These are phyloP conservation scores for Leptogaster cylindrica DNA, from an alignment of 2,888 invertebrate genomes.

Conservation along the genomic window DNA sequence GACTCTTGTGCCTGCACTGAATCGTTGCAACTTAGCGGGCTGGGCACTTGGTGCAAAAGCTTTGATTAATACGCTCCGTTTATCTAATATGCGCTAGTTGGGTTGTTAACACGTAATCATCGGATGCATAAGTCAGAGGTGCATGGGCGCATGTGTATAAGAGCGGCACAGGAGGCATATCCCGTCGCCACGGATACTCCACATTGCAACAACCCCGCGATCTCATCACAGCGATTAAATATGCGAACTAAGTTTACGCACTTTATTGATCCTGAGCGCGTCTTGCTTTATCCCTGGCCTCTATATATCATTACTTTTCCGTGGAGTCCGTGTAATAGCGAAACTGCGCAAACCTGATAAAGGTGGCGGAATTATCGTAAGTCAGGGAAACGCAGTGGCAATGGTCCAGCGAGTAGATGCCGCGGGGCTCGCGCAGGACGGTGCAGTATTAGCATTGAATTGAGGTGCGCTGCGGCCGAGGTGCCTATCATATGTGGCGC, in stretches of 20 bases:
- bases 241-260: conserved; percentile 12
- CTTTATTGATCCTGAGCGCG: conserved; percentile 10
- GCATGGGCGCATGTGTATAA: conserved; percentile 13
- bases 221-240: background rate
- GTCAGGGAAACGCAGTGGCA: background rate
- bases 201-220: background rate
- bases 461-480: too few species aligned
- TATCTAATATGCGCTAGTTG: conserved; percentile 32
- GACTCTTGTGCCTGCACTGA: background rate
- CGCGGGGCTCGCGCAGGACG: too few species aligned
- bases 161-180: background rate
- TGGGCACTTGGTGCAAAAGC: background rate
- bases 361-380: background rate
- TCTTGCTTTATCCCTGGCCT: too few species aligned
- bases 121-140: conserved; percentile 18
- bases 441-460: background rate
- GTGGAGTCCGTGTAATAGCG: too few species aligned
- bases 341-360: too few species aligned
- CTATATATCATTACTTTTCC: too few species aligned
- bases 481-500: background rate
- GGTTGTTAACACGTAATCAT: conserved; percentile 37
- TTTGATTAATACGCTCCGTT: conserved; percentile 27
- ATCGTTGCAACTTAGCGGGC: background rate
- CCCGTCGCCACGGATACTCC: background rate
- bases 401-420: background rate